Evolutionary conservation across 2,113 vertebrate genomes (phyloP).

Genomic region (Raphicerus campestris): DNA sequence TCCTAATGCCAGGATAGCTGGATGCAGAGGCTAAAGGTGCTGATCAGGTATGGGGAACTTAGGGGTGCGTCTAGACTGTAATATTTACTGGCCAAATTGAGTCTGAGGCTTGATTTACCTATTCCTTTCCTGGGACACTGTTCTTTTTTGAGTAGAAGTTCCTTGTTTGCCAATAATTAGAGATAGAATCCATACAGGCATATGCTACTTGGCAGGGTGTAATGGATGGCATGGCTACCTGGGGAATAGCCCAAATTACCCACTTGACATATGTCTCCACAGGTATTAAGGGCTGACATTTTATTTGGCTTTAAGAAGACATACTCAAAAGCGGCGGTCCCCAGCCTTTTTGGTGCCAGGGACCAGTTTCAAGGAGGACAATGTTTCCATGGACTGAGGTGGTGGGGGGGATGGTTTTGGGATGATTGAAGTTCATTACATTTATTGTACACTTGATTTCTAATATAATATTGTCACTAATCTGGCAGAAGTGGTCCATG

Average conservation of each 20-base stretch:
- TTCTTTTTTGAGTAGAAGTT: not conserved
- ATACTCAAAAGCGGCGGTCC: not conserved
- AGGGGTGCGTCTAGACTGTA: not conserved
- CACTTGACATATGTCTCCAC: not conserved
- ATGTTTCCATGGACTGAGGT: not conserved
- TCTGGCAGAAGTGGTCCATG: not conserved
- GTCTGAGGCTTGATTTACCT: not conserved
- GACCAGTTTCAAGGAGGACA: not conserved
- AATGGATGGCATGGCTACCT: not conserved
- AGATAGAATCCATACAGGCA: not conserved
- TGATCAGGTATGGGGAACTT: not conserved
- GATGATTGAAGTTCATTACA: not conserved
- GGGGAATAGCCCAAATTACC: not conserved
- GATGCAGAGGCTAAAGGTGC: not conserved
- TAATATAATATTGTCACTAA: not conserved
- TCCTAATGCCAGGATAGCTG: not conserved
- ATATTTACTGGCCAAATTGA: not conserved
- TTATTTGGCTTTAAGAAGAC: slow-evolving; percentile 36
- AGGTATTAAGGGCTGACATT: slow-evolving; percentile 7
- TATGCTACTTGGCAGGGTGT: not conserved
- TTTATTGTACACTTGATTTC: not conserved
- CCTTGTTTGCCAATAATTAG: not conserved
- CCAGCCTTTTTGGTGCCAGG: not conserved
- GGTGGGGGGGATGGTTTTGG: not conserved
- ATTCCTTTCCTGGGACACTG: not conserved